Base-by-base conservation (phyloP, 1,140 invertebrate genomes). In the Oryzaephilus surinamensis region DNA sequence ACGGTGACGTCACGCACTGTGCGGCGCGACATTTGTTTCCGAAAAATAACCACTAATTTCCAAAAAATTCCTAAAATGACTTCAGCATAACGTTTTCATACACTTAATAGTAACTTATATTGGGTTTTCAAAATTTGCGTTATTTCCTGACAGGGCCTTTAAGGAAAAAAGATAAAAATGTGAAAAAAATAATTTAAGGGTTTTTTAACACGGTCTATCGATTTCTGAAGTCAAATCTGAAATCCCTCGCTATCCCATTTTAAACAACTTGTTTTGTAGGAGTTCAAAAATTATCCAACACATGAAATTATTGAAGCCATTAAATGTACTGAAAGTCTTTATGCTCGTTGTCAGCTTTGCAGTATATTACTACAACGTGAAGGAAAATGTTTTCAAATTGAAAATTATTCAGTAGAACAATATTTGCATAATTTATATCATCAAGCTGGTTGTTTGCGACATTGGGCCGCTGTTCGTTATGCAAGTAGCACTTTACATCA, bases 381-480 rank as follows among this genome's bases (percentile, higher is more conserved):
- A 64, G 89, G 91, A 2, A 71, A 75, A 3, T 61, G 87, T 54
- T 94, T 83, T 61, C 74, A 80, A 60, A 36, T 58, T 8, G 43
- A 70, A 43, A 71, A 71, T 32, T 49, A 65, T 41, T 72, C 72
- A 53, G 80, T 94, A 1, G 69, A 73, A 47, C 73, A 85, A 19
- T 74, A 82, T 37, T 63, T 97, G 12, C 79, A 81, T 47, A 64
- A 67, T 43, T 65, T 96, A n/a, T 92, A 94, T 63, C 77, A 82
- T 55, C 74, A 79, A 51, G 89, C 93, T 13, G 93, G 92, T 13
- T 77, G 79, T 34, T 67, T 92, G 17, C 76, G 91, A 30, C 81
- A 91, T 61, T 99, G 94, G 94, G 80, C 82, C 40, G 86, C 87
- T 21, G 91, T 99, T 13, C 74, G 96, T 34, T 91, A 95, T 59